phyloP scores from a whole-genome alignment of 2,113 vertebrate species.

The Entomyzon cyanotis region DNA sequence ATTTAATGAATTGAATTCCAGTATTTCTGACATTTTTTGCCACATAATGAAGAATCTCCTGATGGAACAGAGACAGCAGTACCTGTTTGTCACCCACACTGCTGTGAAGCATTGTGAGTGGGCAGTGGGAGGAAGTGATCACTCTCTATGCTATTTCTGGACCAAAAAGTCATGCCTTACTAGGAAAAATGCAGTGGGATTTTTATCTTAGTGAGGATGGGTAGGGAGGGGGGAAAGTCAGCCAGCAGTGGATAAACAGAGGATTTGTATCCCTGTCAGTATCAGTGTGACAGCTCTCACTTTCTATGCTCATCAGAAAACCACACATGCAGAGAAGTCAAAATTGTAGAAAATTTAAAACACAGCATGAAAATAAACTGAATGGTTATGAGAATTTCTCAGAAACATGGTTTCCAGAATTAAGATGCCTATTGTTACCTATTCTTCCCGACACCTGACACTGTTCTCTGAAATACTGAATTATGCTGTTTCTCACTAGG shows the following conservation, averaged over 20 bases:
- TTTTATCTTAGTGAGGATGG: not conserved
- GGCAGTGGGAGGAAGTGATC: conserved; percentile 6
- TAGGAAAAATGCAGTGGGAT: not conserved
- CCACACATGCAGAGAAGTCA: not conserved
- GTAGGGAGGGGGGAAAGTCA: not conserved
- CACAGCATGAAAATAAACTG: not conserved
- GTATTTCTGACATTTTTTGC: not conserved
- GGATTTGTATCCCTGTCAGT: not conserved
- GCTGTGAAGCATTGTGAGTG: not conserved
- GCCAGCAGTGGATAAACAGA: not conserved
- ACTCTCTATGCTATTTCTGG: not conserved
- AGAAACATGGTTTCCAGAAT: not conserved
- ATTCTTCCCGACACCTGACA: not conserved
- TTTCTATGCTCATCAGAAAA: not conserved
- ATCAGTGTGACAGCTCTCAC: not conserved
- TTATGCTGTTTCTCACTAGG: not conserved
- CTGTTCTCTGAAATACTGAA: not conserved
- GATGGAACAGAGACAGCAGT: not conserved
- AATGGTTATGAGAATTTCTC: not conserved
- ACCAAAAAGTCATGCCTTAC: not conserved
- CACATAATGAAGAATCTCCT: not conserved
- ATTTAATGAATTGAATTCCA: not conserved
- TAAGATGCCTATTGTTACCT: not conserved
- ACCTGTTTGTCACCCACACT: conserved; percentile 12
- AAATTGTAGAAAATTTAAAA: not conserved